Percentiles rank a stretch among this genome's conserved stretches.
These are phyloP conservation scores for Nomada hirtipes DNA, from an alignment of 2,888 invertebrate species.

Conservation along the genomic window DNA sequence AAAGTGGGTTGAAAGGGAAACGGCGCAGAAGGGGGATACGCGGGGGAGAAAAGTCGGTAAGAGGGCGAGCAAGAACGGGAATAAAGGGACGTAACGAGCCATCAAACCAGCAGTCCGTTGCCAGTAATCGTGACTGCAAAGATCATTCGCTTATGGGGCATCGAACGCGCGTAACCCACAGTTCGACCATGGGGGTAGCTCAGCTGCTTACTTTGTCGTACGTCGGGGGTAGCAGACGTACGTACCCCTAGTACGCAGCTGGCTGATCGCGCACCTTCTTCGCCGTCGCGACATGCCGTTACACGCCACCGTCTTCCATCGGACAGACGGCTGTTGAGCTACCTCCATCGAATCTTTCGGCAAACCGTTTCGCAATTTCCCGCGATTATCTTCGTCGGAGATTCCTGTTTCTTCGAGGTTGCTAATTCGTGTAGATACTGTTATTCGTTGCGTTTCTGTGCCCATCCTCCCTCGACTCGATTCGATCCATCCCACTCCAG, in stretches of 20 bases:
- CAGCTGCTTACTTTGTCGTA: constrained; percentile 75
- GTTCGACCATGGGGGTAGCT: constrained; percentile 69
- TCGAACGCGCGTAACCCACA: constrained; percentile 50
- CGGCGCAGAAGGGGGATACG: neutral
- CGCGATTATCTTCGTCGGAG: too few relatives aligned
- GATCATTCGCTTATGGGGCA: constrained; percentile 65
- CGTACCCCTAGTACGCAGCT: constrained; percentile 76
- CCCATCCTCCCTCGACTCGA: neutral
- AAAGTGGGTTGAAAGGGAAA: neutral
- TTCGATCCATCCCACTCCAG: neutral
- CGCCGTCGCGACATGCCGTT: constrained; percentile 41
- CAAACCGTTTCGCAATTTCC: too few relatives aligned
- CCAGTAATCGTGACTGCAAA: constrained; percentile 45
- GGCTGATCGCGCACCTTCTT: constrained; percentile 71
- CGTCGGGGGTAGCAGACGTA: constrained; percentile 70
- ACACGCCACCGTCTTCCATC: constrained; percentile 25
- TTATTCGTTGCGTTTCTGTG: too few relatives aligned
- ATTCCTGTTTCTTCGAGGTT: too few relatives aligned
- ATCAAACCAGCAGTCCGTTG: constrained; percentile 37
- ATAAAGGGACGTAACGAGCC: constrained; percentile 19
- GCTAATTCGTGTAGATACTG: too few relatives aligned
- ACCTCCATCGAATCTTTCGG: too few relatives aligned
- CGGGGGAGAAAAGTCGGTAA: neutral
- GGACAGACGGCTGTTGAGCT: too few relatives aligned
- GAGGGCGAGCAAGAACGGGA: constrained; percentile 4